These are phyloP conservation scores for Poecilia wingei DNA, from an alignment of 2,797 vertebrate genomes.

Conservation along the genomic window DNA sequence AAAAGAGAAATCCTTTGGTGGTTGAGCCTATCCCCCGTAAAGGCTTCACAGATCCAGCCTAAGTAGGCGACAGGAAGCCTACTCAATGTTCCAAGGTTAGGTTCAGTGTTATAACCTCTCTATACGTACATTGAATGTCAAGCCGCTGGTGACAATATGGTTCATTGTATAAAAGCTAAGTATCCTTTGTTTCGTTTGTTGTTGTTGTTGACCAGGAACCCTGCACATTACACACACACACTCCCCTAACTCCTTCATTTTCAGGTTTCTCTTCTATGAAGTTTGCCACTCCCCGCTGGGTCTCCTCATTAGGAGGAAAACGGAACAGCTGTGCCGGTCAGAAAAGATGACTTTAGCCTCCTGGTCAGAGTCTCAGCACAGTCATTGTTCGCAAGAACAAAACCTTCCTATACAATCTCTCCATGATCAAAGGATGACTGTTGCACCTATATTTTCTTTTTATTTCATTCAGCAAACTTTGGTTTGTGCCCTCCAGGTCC, in stretches of 20 bases:
- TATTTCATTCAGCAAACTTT: slow-evolving; percentile 50
- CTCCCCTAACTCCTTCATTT: slow-evolving; percentile 56
- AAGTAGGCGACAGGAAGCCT: background rate
- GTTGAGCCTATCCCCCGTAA: background rate
- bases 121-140: background rate
- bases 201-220: slow-evolving; percentile 63
- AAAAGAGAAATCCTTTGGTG: background rate
- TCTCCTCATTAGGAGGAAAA: slow-evolving; percentile 74
- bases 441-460: slow-evolving; percentile 48
- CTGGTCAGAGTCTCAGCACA: slow-evolving; percentile 56
- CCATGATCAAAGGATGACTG: slow-evolving; percentile 45
- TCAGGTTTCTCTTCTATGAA: slow-evolving; percentile 71
- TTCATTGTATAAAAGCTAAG: background rate
- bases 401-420: slow-evolving; percentile 38
- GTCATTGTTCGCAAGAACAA: slow-evolving; percentile 50
- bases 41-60: background rate
- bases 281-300: slow-evolving; percentile 69
- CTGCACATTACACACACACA: slow-evolving; percentile 54
- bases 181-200: slow-evolving; percentile 68
- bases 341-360: slow-evolving; percentile 70
- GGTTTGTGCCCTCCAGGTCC: slow-evolving; percentile 59
- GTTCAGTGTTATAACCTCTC: background rate
- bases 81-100: background rate
- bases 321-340: slow-evolving; percentile 77
- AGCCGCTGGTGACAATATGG: background rate